Evolutionary conservation across 1,140 invertebrate species (phyloP).

Genomic region (Lasaia peninsularis): DNA sequence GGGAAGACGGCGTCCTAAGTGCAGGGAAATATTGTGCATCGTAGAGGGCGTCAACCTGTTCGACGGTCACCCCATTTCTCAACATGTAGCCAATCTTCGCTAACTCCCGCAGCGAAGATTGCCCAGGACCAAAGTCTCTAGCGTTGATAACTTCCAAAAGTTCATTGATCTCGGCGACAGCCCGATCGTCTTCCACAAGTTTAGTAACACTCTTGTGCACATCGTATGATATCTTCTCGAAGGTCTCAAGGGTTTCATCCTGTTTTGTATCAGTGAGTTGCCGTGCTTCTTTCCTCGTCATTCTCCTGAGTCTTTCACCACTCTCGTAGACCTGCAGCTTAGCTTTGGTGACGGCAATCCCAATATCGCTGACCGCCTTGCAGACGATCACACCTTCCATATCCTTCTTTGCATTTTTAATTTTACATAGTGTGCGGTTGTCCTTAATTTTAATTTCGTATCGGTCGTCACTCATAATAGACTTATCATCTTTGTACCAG

Average conservation of each 20-base stretch:
- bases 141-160: slow-evolving; percentile 84
- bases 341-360: slow-evolving; percentile 88
- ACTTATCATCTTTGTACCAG: slow-evolving; percentile 93
- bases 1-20: slow-evolving; percentile 85
- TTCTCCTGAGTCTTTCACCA: slow-evolving; percentile 30
- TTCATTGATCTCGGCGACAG: slow-evolving; percentile 85
- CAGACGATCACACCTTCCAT: slow-evolving; percentile 92
- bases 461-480: slow-evolving; percentile 85
- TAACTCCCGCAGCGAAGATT: slow-evolving; percentile 86
- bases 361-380: slow-evolving; percentile 89
- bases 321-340: slow-evolving; percentile 77
- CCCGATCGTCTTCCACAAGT: slow-evolving; percentile 77
- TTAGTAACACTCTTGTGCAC: slow-evolving; percentile 78
- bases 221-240: slow-evolving; percentile 24
- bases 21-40: slow-evolving; percentile 88
- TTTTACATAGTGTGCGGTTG: slow-evolving; percentile 84
- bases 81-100: slow-evolving; percentile 88
- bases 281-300: not conserved
- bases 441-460: slow-evolving; percentile 85
- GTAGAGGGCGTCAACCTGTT: slow-evolving; percentile 87
- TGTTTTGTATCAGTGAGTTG: slow-evolving; percentile 21
- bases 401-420: slow-evolving; percentile 82
- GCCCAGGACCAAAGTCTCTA: slow-evolving; percentile 87
- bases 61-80: slow-evolving; percentile 84
- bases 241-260: too few relatives aligned